Conservation (phyloP, 2,797 vertebrate genomes). For the Sebastes trivittatus region DNA sequence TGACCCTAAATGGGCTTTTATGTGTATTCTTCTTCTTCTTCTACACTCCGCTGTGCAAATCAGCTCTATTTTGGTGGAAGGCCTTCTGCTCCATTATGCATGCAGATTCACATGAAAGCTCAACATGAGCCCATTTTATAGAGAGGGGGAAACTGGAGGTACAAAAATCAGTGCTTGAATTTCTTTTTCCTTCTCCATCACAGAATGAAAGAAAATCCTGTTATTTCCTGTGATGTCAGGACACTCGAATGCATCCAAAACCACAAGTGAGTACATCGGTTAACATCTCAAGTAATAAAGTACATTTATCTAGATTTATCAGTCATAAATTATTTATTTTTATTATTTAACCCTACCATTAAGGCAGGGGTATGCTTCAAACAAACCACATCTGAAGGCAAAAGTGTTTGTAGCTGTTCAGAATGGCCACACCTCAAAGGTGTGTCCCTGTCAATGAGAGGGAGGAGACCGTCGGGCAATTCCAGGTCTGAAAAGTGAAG, state of each 20-base stretch:
- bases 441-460: no score
- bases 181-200: neutral
- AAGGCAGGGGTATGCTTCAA: neutral
- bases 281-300: neutral
- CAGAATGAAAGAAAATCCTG: neutral
- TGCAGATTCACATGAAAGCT: constrained; percentile 22
- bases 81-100: constrained; percentile 24
- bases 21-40: constrained; percentile 26
- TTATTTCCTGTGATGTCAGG: neutral
- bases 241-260: neutral
- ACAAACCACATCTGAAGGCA: neutral
- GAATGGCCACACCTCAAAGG: neutral
- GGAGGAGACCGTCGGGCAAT: no score
- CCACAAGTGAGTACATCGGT: neutral
- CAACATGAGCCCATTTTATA: neutral
- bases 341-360: neutral
- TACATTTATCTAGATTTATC: neutral
- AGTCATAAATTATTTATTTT: neutral
- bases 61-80: constrained; percentile 27
- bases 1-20: constrained; percentile 53
- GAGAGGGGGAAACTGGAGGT: neutral
- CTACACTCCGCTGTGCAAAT: constrained; percentile 16
- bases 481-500: no score
- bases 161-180: neutral
- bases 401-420: neutral